A percentile compares a stretch with the other conserved stretches of the same genome.
Conservation (phyloP, 2,797 vertebrate genomes). For the Sebastes matsubarae region DNA sequence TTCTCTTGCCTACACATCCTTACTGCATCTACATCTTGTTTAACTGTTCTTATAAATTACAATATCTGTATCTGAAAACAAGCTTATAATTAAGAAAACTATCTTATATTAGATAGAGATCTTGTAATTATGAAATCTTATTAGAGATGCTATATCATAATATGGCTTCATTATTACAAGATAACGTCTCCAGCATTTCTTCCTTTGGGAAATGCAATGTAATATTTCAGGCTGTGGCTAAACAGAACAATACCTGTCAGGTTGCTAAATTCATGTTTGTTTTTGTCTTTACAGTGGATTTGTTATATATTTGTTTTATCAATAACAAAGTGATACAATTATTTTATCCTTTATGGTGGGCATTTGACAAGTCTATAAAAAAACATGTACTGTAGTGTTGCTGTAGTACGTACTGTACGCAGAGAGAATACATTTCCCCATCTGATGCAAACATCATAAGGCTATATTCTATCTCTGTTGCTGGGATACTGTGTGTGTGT, state of each 20-base stretch:
- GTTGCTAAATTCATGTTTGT: background rate
- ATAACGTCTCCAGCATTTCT: background rate
- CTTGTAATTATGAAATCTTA: background rate
- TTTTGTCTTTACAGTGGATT: background rate
- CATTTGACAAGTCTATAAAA: background rate
- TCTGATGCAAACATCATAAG: background rate
- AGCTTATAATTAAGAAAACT: background rate
- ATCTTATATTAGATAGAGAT: background rate
- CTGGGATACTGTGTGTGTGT: slow-evolving; percentile 8
- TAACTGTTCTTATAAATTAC: background rate
- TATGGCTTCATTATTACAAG: background rate
- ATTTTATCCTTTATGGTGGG: background rate
- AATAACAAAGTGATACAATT: background rate
- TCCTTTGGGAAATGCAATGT: background rate
- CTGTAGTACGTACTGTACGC: background rate
- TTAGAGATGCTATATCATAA: background rate
- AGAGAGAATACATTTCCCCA: background rate
- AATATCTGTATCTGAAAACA: background rate
- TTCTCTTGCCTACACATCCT: too few relatives aligned
- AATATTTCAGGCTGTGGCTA: background rate
- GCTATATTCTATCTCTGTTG: background rate
- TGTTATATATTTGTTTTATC: background rate
- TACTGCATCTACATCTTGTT: background rate
- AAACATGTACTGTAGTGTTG: background rate
- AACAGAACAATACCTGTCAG: background rate